Conservation (phyloP, 2,113 vertebrate genomes). For the Anarhynchus alexandrinus region DNA sequence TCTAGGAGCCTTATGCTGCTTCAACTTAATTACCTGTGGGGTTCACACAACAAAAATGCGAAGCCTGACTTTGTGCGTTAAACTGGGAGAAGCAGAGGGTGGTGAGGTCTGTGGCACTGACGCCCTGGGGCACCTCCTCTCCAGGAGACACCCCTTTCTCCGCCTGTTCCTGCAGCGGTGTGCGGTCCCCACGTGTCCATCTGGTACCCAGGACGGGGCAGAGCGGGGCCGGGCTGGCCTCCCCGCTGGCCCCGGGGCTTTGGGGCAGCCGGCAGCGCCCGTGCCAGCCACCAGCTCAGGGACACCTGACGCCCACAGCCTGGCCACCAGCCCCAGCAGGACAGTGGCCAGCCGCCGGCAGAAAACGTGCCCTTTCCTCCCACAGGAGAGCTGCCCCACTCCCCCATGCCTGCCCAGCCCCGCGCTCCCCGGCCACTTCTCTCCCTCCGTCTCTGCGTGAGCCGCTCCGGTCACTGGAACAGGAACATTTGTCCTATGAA, state of each 20-base stretch:
- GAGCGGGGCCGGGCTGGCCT: not conserved
- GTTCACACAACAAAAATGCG: not conserved
- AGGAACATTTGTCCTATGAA: not conserved
- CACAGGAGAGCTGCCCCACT: not conserved
- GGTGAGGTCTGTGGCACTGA: no score
- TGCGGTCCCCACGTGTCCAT: no score
- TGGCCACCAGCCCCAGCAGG: not conserved
- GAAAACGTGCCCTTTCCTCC: not conserved
- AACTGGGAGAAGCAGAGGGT: not conserved
- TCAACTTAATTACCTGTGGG: not conserved
- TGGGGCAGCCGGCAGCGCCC: not conserved
- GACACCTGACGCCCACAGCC: not conserved
- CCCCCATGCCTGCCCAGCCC: not conserved
- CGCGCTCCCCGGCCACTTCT: not conserved
- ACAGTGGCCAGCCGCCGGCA: not conserved
- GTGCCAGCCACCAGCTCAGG: not conserved
- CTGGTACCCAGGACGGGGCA: accelerated
- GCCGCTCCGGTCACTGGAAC: no score
- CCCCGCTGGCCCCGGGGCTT: no score
- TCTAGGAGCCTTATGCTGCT: no score
- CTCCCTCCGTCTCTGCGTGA: not conserved
- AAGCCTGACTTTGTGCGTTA: not conserved
- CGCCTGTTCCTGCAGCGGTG: not conserved
- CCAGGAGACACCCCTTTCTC: not conserved
- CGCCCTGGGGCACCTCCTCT: accelerated